These are phyloP conservation scores for Caenorhabditis tropicalis DNA, from an alignment of 1,140 invertebrate species.

Conservation along the genomic window DNA sequence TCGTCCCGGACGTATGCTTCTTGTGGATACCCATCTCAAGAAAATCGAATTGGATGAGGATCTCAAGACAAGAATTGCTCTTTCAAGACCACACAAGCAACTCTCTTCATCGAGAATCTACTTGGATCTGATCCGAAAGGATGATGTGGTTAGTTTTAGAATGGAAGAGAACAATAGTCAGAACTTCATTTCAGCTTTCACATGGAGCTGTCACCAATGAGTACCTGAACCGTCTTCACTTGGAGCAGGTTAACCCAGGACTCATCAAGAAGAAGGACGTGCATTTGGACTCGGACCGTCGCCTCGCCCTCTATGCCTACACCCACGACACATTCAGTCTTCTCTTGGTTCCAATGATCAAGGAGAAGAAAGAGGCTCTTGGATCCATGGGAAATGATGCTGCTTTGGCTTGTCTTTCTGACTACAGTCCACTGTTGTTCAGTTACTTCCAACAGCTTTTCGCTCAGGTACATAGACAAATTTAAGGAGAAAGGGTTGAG, in stretches of 20 bases:
- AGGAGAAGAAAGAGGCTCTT: constrained; percentile 95
- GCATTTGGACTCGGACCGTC: constrained; percentile 80
- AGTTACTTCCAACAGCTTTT: constrained; percentile 99
- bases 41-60: constrained; percentile 91
- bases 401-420: constrained; percentile 91
- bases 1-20: constrained; percentile 94
- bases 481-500: not conserved
- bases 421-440: constrained; percentile 90
- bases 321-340: constrained; percentile 93
- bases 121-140: constrained; percentile 81
- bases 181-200: constrained; percentile 61
- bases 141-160: constrained; percentile 66
- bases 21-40: constrained; percentile 91
- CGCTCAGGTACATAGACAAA: constrained; percentile 79
- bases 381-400: constrained; percentile 99
- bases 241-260: constrained; percentile 56
- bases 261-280: constrained; percentile 63
- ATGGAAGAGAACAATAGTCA: not conserved
- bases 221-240: constrained; percentile 65
- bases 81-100: constrained; percentile 83
- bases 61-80: constrained; percentile 86
- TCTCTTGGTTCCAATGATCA: constrained; percentile 92
- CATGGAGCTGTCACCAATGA: constrained; percentile 71
- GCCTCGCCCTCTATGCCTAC: constrained; percentile 89
- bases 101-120: constrained; percentile 79